Percentiles rank a stretch among this genome's conserved stretches.
Conservation (phyloP, 37 sponge, comb jelly and placozoan genomes). For the Beroe forskalii region DNA sequence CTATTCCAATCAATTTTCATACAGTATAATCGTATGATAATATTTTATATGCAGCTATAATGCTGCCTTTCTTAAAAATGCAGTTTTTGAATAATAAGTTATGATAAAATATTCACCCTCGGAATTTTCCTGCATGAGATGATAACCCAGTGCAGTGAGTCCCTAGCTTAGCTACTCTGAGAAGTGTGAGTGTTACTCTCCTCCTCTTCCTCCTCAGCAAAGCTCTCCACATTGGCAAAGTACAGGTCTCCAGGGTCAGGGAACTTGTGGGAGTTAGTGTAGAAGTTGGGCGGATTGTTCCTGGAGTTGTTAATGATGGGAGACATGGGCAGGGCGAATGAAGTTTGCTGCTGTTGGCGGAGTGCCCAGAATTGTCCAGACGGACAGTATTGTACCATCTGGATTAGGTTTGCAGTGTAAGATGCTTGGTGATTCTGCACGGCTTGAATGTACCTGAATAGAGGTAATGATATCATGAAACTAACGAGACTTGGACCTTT, state of each 20-base stretch:
- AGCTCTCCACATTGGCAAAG: slow-evolving; percentile 1
- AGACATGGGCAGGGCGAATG: slow-evolving; percentile 64
- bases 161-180: background rate
- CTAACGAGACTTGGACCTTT: too few species aligned
- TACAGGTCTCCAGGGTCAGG: background rate
- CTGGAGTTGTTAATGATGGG: slow-evolving; percentile 29
- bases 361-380: slow-evolving; percentile 64
- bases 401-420: slow-evolving; percentile 26
- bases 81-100: too few species aligned
- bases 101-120: too few species aligned
- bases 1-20: too few species aligned
- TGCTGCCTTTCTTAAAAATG: too few species aligned
- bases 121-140: too few species aligned
- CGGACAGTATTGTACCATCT: slow-evolving; percentile 56
- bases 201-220: background rate
- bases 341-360: slow-evolving; percentile 45
- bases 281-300: background rate
- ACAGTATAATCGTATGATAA: too few species aligned
- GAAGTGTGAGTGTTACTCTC: too few species aligned
- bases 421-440: slow-evolving; percentile 38
- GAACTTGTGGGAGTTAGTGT: background rate
- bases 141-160: too few species aligned
- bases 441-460: slow-evolving; percentile 21
- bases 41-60: too few species aligned
- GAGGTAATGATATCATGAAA: background rate